Base-by-base conservation (phyloP, 2,888 invertebrate genomes). In the Drosophila rubida region DNA sequence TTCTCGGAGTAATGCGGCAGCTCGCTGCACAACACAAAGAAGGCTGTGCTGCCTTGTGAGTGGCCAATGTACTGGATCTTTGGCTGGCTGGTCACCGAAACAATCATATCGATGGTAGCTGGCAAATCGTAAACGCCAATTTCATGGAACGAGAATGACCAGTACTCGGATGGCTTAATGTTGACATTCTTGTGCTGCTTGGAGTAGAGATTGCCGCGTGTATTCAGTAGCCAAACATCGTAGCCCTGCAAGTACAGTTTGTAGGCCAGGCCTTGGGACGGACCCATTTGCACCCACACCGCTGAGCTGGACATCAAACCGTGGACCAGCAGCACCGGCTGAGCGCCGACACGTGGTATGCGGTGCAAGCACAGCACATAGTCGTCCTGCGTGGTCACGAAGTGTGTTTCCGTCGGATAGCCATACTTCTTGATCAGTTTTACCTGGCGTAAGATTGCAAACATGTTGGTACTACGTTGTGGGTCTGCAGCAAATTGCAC, bases 151-250 rank as follows among this genome's bases (percentile, higher is more conserved):
- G 81, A 71, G 50, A 84, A 80, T 1, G 19, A 14, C 78, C 81
- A 80, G 39, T 57, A 80, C 0, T 45, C 5, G 0, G n/a, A 1
- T 0, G 42, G 45, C 0, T 9, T 35, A 2, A 69, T 42, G 0
- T 6, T 2, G 1, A 9, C 14, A 2, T 35, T 13, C 0, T 1
- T 2, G 35, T 80, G 78, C 0, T 35, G 2, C 14, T 39, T 49
- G 0, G 84, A 84, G 46, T 80, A 80, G 0, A 75, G 0, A 41
- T 71, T 80, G 14, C 80, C 80, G 11, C 80, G 75, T 1, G 84
- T 74, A 16, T 80, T 80, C 1, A 80, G 7, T 58, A 80, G 22
- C 80, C 80, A 80, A 23, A 80, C 84, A 27, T 80, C 80, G 45
- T 57, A 80, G 0, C 80, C 80, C 13, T 65, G 49, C 0, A 32